These are phyloP conservation scores for Acrocyrtus sp. DNA, from an alignment of 2,888 invertebrate species.

Conservation along the genomic window DNA sequence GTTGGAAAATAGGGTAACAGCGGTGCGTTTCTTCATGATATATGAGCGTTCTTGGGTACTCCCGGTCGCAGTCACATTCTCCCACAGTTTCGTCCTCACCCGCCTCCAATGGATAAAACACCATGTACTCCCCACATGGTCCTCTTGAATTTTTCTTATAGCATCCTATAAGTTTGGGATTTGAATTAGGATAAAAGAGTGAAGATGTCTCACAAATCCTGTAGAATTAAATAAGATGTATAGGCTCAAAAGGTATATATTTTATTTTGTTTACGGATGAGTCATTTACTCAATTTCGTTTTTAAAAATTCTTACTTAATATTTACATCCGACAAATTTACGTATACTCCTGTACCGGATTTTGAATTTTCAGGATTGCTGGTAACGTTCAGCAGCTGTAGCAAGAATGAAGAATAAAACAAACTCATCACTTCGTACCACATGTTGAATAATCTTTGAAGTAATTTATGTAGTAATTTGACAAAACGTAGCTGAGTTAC, in stretches of 20 bases:
- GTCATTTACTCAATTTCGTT: no score
- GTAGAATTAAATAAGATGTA: no score
- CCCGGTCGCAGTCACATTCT: constrained; percentile 42
- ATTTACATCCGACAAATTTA: background rate
- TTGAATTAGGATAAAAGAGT: no score
- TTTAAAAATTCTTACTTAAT: background rate
- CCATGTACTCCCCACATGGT: constrained; percentile 50
- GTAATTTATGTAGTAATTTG: background rate
- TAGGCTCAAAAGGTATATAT: no score
- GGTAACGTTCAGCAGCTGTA: no score
- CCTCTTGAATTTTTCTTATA: constrained; percentile 4
- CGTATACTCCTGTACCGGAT: background rate
- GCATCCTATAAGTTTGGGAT: constrained; percentile 22
- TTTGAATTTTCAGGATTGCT: no score
- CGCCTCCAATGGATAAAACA: background rate
- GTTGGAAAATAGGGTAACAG: constrained; percentile 44
- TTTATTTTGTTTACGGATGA: no score
- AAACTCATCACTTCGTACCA: constrained; percentile 4
- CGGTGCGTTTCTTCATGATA: constrained; percentile 20
- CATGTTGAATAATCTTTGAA: background rate
- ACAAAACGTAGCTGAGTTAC: background rate
- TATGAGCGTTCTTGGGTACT: constrained; percentile 13
- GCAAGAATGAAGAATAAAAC: background rate
- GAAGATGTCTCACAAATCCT: no score
- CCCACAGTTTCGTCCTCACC: constrained; percentile 17